Conservation (phyloP, 2,888 invertebrate species). For the Baronia brevicornis region DNA sequence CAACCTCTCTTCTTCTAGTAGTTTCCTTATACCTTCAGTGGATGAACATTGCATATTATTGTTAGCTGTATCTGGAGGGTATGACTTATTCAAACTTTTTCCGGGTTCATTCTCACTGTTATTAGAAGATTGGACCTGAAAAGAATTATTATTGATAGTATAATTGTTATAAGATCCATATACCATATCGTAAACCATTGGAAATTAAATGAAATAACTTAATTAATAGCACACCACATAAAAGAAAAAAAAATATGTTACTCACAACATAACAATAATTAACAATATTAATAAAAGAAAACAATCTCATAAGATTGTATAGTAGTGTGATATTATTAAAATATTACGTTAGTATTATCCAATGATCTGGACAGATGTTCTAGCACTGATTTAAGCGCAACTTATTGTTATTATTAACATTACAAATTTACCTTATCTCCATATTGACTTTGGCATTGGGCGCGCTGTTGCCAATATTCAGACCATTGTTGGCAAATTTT, state of each 20-base stretch:
- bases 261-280: too few relatives aligned
- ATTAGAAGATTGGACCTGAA: too few relatives aligned
- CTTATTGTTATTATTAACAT: slow-evolving; percentile 1
- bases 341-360: too few relatives aligned
- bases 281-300: too few relatives aligned
- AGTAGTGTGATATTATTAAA: too few relatives aligned
- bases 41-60: slow-evolving; percentile 24
- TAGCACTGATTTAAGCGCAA: neutral
- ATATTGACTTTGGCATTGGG: slow-evolving; percentile 85
- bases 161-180: slow-evolving; percentile 23
- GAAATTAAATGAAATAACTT: too few relatives aligned
- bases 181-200: slow-evolving; percentile 11
- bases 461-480: slow-evolving; percentile 86
- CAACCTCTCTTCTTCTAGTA: slow-evolving; percentile 82
- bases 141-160: slow-evolving; percentile 24
- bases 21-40: slow-evolving; percentile 53
- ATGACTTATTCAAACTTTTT: slow-evolving; percentile 40
- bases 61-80: slow-evolving; percentile 25
- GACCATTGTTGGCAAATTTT: slow-evolving; percentile 85
- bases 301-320: too few relatives aligned
- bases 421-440: slow-evolving; percentile 78
- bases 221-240: too few relatives aligned
- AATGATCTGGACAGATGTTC: too few relatives aligned
- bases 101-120: too few relatives aligned
- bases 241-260: too few relatives aligned